Evolutionary conservation across 2,113 vertebrate genomes (phyloP).

Genomic region (Accipiter cooperii): DNA sequence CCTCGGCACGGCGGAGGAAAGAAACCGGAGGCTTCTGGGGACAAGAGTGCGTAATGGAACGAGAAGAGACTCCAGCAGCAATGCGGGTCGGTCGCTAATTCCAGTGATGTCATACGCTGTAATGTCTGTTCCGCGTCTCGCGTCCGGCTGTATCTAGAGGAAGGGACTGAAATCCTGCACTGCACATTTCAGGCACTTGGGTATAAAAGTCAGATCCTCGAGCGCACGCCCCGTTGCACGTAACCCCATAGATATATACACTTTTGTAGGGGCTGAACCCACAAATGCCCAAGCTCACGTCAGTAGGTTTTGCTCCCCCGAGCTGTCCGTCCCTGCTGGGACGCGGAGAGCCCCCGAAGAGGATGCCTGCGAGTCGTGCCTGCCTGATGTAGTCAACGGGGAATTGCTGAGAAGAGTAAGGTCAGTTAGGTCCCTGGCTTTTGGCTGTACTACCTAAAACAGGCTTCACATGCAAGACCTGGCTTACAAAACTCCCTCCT

Average conservation of each 20-base stretch:
- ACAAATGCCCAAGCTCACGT: background rate
- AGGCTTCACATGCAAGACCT: background rate
- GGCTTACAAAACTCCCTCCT: background rate
- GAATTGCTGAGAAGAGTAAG: background rate
- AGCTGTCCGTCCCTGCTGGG: background rate
- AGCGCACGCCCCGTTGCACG: rapidly evolving
- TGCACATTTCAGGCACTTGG: background rate
- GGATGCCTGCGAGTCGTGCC: background rate
- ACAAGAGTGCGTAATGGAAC: rapidly evolving
- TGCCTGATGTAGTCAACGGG: background rate
- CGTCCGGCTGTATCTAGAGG: background rate
- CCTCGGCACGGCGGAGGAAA: background rate
- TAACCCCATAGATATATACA: rapidly evolving
- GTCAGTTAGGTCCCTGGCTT: background rate
- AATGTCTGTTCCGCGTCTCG: background rate
- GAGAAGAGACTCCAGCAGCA: background rate
- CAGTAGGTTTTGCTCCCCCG: background rate
- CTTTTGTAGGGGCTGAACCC: background rate
- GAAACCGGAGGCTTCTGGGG: background rate
- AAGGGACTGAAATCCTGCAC: background rate
- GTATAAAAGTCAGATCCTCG: background rate
- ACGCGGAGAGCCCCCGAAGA: background rate
- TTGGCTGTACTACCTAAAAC: background rate
- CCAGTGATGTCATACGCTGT: background rate
- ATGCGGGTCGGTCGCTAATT: rapidly evolving